Percentiles rank a stretch among this genome's conserved stretches.
Conservation (phyloP, 2,113 vertebrate genomes). For the Circaetus cinerascens region DNA sequence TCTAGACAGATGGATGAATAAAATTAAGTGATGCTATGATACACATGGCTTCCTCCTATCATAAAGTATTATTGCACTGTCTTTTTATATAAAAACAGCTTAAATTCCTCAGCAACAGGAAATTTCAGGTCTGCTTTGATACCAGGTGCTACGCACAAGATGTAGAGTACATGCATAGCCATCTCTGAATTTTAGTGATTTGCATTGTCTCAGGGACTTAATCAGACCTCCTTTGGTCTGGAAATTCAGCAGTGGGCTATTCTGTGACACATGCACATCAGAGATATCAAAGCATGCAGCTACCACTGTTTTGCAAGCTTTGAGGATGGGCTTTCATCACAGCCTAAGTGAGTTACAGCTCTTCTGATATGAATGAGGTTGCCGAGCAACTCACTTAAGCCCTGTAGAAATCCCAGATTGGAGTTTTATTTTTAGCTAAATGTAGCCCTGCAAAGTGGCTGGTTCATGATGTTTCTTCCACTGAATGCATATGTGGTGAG, state of each 20-base stretch:
- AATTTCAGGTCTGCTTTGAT: neutral
- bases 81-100: neutral
- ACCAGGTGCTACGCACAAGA: neutral
- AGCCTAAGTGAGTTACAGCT: neutral
- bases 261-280: neutral
- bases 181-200: neutral
- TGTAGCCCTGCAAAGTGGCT: neutral
- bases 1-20: neutral
- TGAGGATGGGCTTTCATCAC: neutral
- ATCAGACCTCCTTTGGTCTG: neutral
- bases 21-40: neutral
- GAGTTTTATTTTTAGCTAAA: conserved; percentile 23
- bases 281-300: neutral
- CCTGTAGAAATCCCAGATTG: conserved; percentile 14
- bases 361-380: neutral
- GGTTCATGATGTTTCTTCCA: neutral
- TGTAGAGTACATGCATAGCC: neutral
- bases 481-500: neutral
- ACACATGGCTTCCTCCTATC: neutral
- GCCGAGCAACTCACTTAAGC: conserved; percentile 12
- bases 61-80: neutral
- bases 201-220: neutral
- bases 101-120: neutral
- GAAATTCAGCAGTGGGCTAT: neutral
- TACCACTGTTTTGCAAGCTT: neutral